Evolutionary conservation across 2,113 vertebrate species (phyloP).

Genomic region (Colius striatus): DNA sequence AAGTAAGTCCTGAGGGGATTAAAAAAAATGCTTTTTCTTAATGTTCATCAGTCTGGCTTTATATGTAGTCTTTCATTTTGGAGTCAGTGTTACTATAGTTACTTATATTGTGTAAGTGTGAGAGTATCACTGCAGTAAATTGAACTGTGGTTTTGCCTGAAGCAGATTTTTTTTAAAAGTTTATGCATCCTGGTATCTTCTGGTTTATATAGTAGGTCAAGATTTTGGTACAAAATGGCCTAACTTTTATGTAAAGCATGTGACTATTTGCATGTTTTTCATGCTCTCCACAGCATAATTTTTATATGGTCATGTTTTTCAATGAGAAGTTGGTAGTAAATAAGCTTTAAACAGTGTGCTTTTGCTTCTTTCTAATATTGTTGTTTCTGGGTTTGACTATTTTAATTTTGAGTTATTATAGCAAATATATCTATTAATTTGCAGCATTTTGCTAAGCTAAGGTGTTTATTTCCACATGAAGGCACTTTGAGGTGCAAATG

Average conservation of each 20-base stretch:
- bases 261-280: background rate
- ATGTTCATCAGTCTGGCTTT: background rate
- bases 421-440: too few relatives aligned
- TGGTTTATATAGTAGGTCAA: background rate
- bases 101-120: background rate
- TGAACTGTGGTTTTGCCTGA: background rate
- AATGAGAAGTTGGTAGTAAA: background rate
- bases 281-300: background rate
- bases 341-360: background rate
- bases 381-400: background rate
- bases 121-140: background rate
- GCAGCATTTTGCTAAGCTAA: background rate
- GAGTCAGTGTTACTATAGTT: background rate
- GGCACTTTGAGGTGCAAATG: background rate
- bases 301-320: background rate
- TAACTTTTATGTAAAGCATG: background rate
- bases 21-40: background rate
- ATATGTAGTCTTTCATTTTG: background rate
- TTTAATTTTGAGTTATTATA: background rate
- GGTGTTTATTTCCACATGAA: background rate
- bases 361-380: background rate
- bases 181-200: background rate
- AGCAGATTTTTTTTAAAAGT: background rate
- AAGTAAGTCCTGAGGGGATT: background rate
- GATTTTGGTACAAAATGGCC: background rate